Evolutionary conservation across 2,113 vertebrate species (phyloP).

Genomic region (Meleagris gallopavo): DNA sequence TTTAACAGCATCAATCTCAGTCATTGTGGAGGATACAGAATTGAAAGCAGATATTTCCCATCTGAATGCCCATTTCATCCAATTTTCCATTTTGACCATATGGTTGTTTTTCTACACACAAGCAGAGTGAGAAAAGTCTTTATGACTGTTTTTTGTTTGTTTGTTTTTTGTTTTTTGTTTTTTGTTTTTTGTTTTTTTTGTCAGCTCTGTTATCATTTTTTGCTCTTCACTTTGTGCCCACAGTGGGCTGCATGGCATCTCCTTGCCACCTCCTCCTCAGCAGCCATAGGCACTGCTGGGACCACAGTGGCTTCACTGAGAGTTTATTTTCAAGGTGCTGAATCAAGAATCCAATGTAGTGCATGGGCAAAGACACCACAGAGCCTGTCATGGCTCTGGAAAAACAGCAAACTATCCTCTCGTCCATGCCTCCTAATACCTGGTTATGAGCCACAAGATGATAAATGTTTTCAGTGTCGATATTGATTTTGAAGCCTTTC

Average conservation of each 20-base stretch:
- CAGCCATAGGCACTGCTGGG: background rate
- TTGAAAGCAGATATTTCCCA: conserved; percentile 22
- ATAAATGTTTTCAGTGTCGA: background rate
- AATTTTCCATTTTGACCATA: conserved; percentile 20
- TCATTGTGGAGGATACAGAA: background rate
- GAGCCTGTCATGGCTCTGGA: background rate
- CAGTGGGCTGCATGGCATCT: background rate
- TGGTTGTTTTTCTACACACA: background rate
- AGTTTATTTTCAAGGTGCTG: background rate
- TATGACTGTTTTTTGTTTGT: background rate
- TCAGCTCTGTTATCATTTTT: background rate
- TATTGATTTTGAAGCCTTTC: background rate
- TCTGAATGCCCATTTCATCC: background rate
- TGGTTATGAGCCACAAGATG: accelerated
- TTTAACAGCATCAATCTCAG: background rate
- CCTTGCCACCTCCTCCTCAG: accelerated
- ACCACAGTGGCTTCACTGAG: background rate
- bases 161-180: too few species aligned
- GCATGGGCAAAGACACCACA: background rate
- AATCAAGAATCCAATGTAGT: background rate
- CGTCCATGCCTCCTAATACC: background rate
- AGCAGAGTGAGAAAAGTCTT: background rate
- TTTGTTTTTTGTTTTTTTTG: background rate
- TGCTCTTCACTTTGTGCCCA: background rate
- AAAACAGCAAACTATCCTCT: background rate